Evolutionary conservation across 2,888 invertebrate genomes (phyloP).

Genomic region (Cerastis leucographa): DNA sequence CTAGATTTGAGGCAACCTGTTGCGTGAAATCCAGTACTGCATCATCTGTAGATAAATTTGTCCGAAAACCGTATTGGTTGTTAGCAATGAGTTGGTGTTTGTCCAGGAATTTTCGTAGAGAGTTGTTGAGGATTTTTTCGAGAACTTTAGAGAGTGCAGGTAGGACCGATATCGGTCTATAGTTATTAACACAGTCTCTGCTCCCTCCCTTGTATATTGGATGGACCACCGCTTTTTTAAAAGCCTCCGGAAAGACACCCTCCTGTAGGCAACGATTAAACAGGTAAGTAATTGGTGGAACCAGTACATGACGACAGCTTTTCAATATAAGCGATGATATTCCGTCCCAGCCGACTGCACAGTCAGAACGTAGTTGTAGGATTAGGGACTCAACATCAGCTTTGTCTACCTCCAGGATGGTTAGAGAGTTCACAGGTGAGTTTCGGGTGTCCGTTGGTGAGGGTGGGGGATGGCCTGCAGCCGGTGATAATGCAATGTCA

Average conservation of each 20-base stretch:
- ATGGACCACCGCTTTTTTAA: background rate
- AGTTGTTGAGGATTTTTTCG: conserved; percentile 5
- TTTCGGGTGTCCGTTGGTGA: background rate
- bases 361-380: background rate
- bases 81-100: conserved; percentile 8
- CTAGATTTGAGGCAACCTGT: conserved; percentile 5
- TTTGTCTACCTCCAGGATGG: background rate
- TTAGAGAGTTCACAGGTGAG: background rate
- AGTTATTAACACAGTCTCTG: too few relatives aligned
- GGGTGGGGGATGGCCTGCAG: background rate
- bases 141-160: conserved; percentile 4
- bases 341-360: conserved; percentile 1
- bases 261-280: background rate
- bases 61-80: conserved; percentile 7
- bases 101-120: conserved; percentile 6
- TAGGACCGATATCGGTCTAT: too few relatives aligned
- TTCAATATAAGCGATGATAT: background rate
- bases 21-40: conserved; percentile 1
- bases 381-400: background rate
- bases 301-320: background rate
- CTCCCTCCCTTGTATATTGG: background rate
- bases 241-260: background rate
- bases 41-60: conserved; percentile 8
- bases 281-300: conserved; percentile 3
- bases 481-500: background rate